Base-by-base conservation (phyloP, 2,113 vertebrate genomes). In the Pseudopodoces humilis region DNA sequence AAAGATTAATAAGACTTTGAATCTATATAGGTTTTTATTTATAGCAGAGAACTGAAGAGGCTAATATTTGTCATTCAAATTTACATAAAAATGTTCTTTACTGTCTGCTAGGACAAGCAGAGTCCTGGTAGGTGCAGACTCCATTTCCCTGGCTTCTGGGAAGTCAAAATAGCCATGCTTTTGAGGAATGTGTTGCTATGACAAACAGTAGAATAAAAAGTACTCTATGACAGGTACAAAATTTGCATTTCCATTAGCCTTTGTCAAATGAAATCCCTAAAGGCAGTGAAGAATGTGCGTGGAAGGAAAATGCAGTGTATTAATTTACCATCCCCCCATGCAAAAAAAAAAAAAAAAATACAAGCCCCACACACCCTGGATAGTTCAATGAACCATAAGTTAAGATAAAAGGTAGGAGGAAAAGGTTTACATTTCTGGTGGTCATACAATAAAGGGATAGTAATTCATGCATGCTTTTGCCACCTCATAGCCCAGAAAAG, bases 221-320 rank as follows among this genome's bases (percentile, higher is more conserved):
- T 56, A 83, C 31, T 94, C 86, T 87, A 15, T 96, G 96, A 97
- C 96, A 98, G 95, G 92, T 97, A 96, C 92, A 90, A 97, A 97
- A 97, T 97, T 97, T 98, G 97, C 97, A 97, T 98, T 98, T 97
- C 95, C 95, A 97, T 97, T 97, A 97, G 82, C 70, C 83, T 97
- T 97, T 97, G 96, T 97, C 90, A 96, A 92, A 94, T 86, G 27
- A 94, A 95, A 96, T 91, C 97, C 91, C 86, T 89, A 81, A 96
- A 95, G 96, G 93, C 94, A 95, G 84, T 71, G 83, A 96, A 97
- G 93, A 94, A 98, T 95, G 88, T 59, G 62, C 58, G 24, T 49
- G 35, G 76, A 84, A 81, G 58, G 50, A 96, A 93, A 96, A 95
- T 4, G 22, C 37, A 92, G 46, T 84, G 62, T 95, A 62, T 92